Base-by-base conservation (phyloP, 2,888 invertebrate genomes). In the Aphodius sticticus region DNA sequence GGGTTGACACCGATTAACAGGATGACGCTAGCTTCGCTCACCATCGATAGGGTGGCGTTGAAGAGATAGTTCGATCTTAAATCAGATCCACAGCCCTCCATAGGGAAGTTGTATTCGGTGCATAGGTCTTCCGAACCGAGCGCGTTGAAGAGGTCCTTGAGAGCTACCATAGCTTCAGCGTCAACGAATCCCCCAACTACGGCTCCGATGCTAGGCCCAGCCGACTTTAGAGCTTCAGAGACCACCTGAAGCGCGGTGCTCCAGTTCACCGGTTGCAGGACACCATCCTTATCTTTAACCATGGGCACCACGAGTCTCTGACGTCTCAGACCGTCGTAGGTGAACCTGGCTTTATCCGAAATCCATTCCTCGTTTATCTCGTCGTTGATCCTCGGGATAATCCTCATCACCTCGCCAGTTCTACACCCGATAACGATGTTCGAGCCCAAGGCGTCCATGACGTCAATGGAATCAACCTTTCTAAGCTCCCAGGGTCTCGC, bases 271-370 rank as follows among this genome's bases (percentile, higher is more conserved):
- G 91, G 87, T 36, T 88, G 89, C 76, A 93, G 87, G 80, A 90
- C 87, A 2, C 91, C 92, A 7, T 84, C 81, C 6, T 90, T 90
- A 15, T 74, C 74, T 86, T 91, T 92, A 76, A 93, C 85, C 91
- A 93, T 91, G 2, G 94, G 94, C 3, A 90, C 88, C 6, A 93
- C 89, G 76, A 94, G 87, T 76, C 94, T 89, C 87, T 94, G 94
- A n/a, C 92, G 88, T 86, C 93, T 93, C 81, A 94, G 87, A 7
- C 94, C 94, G 87, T 94, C 94, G 85, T 92, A 92, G 0, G 93
- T 91, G 88, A 94, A 94, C 69, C 94, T 87, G 6, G 92, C 91
- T 87, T 93, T 93, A 87, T 94, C 94, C 2, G 92, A 92, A 81
- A 94, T 89, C 94, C 94, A 94, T 80, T 81, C 81, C 77, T 82